Percentiles rank a stretch among this genome's conserved stretches.
Conservation (phyloP, 1,140 invertebrate genomes). For the Drepana arcuata region DNA sequence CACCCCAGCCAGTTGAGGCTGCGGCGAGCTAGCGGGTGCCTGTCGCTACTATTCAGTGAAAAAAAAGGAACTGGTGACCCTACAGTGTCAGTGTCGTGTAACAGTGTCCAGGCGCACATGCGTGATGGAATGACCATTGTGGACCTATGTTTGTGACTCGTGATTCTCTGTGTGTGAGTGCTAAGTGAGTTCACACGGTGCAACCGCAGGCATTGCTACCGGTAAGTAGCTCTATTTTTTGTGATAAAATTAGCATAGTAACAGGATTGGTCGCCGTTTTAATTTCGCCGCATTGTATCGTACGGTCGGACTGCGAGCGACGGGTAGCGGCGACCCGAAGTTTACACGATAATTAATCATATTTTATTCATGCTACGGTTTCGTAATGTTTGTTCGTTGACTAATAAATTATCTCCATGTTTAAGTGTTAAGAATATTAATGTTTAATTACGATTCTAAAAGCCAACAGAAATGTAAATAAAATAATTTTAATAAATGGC, state of each 20-base stretch:
- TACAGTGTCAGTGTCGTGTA: conserved; percentile 51
- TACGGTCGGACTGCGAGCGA: conserved; percentile 1
- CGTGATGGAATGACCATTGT: conserved; percentile 26
- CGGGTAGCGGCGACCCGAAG: conserved; percentile 1
- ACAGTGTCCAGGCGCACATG: conserved; percentile 28
- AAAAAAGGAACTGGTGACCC: conserved; percentile 35
- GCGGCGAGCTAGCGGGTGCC: conserved; percentile 32
- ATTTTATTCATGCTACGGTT: conserved; percentile 8
- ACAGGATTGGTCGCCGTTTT: conserved; percentile 4
- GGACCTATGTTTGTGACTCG: conserved; percentile 33
- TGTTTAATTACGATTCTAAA: too few species aligned
- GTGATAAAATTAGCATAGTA: conserved; percentile 29
- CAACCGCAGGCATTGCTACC: conserved; percentile 19
- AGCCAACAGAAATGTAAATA: too few species aligned
- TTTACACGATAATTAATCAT: conserved; percentile 9
- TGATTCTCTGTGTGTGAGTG: conserved; percentile 29
- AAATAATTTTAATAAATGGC: too few species aligned
- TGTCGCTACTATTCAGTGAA: conserved; percentile 18
- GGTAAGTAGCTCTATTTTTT: conserved; percentile 32
- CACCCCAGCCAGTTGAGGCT: conserved; percentile 63
- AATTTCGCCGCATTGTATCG: neutral
- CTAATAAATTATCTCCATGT: conserved; percentile 2
- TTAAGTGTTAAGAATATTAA: neutral
- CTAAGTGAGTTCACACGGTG: conserved; percentile 27
- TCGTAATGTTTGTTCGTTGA: neutral